Conservation (phyloP, 1,140 invertebrate species). For the Orchesella cincta region DNA sequence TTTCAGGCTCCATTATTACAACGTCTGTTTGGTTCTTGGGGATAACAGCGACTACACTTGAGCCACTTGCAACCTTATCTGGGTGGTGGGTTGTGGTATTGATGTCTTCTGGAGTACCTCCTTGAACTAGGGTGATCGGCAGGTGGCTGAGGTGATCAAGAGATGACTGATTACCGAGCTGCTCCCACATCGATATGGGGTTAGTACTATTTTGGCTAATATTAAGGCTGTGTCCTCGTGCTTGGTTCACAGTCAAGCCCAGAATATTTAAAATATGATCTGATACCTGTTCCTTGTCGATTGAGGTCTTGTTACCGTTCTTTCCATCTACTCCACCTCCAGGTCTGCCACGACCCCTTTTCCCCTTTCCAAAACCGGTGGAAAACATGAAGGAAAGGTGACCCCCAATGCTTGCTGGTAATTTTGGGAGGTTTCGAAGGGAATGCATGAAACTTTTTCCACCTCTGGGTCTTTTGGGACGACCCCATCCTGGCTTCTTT, state of each 20-base stretch:
- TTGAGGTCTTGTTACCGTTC: neutral
- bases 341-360: neutral
- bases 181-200: neutral
- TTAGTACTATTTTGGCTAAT: neutral
- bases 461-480: neutral
- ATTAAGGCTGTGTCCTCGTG: neutral
- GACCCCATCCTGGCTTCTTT: neutral
- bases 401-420: neutral
- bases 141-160: neutral
- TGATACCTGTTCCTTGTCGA: constrained; percentile 9
- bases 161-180: neutral
- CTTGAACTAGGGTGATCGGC: too few relatives aligned
- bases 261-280: neutral
- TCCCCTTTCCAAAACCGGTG: neutral
- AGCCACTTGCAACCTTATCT: too few relatives aligned
- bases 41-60: too few relatives aligned
- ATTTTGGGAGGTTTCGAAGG: neutral
- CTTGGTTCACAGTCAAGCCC: neutral
- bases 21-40: too few relatives aligned
- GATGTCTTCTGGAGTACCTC: neutral
- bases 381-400: constrained; percentile 10
- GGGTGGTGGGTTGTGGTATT: too few relatives aligned
- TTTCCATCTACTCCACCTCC: neutral
- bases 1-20: too few relatives aligned
- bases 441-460: neutral